Evolutionary conservation across 2,888 invertebrate genomes (phyloP).

Genomic region (Notodonta dromedarius): DNA sequence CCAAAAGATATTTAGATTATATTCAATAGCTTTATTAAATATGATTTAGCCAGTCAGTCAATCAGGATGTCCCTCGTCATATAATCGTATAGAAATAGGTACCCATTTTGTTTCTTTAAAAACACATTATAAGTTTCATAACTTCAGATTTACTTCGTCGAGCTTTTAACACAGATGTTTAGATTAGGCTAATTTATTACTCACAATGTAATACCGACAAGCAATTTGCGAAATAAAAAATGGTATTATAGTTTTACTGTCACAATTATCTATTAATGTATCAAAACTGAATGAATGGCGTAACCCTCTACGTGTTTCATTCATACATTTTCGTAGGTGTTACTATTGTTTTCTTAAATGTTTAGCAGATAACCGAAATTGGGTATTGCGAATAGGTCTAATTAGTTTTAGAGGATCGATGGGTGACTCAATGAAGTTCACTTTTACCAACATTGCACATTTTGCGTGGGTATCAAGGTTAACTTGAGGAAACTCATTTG

Average conservation of each 20-base stretch:
- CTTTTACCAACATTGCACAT: constrained; percentile 13
- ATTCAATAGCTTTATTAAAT: too few relatives aligned
- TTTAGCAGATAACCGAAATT: constrained; percentile 27
- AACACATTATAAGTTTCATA: neutral
- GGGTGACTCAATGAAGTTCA: constrained; percentile 26
- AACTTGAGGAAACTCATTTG: neutral
- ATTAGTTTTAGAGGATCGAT: constrained; percentile 29
- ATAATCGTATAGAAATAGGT: too few relatives aligned
- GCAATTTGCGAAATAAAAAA: neutral
- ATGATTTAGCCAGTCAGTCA: too few relatives aligned
- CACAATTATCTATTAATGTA: neutral
- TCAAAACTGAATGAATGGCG: constrained; percentile 5
- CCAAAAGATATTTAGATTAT: too few relatives aligned
- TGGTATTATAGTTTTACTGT: neutral
- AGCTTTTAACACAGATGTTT: neutral
- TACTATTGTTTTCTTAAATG: constrained; percentile 28
- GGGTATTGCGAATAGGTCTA: constrained; percentile 31
- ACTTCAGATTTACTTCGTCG: neutral
- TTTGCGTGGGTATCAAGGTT: constrained; percentile 24
- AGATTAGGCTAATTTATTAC: neutral
- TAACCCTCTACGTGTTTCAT: constrained; percentile 17
- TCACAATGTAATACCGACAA: neutral
- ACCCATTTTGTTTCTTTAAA: too few relatives aligned
- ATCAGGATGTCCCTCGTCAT: too few relatives aligned
- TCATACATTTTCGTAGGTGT: constrained; percentile 33